These are phyloP conservation scores for Heliconius congener DNA, from an alignment of 1,140 invertebrate species.

Conservation along the genomic window DNA sequence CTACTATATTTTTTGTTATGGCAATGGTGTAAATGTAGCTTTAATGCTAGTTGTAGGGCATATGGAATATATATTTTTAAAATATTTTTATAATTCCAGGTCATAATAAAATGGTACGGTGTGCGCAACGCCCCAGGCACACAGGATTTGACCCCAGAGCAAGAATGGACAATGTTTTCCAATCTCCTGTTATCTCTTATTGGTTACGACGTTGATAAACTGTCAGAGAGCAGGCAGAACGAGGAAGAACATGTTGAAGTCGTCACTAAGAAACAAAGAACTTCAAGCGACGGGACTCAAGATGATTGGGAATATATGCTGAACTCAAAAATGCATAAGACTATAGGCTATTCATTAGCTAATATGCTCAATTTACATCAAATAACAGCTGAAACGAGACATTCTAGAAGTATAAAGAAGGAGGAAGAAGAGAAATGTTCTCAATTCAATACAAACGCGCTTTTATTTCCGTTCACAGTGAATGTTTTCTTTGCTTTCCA, in stretches of 20 bases:
- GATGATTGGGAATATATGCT: conserved; percentile 91
- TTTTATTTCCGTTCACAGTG: conserved; percentile 88
- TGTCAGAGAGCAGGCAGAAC: conserved; percentile 78
- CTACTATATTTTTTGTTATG: no score
- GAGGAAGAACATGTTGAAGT: conserved; percentile 79
- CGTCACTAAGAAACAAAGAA: conserved; percentile 83
- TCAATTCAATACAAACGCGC: conserved; percentile 85
- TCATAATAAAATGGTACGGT: conserved; percentile 93
- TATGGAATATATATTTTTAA: no score
- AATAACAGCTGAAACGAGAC: conserved; percentile 42
- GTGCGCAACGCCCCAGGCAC: conserved; percentile 92
- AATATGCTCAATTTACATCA: conserved; percentile 62
- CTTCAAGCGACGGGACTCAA: conserved; percentile 83
- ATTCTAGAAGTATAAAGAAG: conserved; percentile 34
- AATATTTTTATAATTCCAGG: conserved; percentile 46
- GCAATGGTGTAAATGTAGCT: no score
- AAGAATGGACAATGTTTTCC: conserved; percentile 93
- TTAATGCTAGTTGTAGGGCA: no score
- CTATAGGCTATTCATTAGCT: conserved; percentile 55
- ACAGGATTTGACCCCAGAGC: conserved; percentile 87
- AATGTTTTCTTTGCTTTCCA: conserved; percentile 91
- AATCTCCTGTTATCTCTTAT: conserved; percentile 84
- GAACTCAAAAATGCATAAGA: conserved; percentile 82
- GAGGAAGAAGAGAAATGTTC: conserved; percentile 62
- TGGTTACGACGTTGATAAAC: conserved; percentile 88